Percentiles rank a stretch among this genome's conserved stretches.
phyloP scores from a whole-genome alignment of 2,888 invertebrate genomes.

The Drosophila koepferae region DNA sequence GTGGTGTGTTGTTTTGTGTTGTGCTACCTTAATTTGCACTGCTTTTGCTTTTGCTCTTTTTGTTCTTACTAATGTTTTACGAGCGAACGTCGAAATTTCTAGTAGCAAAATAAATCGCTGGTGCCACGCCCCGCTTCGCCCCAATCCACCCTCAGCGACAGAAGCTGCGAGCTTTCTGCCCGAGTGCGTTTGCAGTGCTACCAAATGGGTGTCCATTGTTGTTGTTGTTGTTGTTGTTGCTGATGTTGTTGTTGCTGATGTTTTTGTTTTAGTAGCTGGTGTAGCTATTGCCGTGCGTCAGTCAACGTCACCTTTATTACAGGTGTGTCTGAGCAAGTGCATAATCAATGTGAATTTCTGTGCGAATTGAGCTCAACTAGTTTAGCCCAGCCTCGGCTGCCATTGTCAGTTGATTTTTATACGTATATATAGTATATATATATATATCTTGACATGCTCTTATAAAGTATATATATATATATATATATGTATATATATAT shows the following conservation, averaged over 20 bases:
- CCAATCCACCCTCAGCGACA: background rate
- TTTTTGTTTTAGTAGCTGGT: constrained; percentile 19
- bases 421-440: background rate
- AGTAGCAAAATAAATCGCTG: constrained; percentile 64
- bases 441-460: constrained; percentile 8
- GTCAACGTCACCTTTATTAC: constrained; percentile 55
- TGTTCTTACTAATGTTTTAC: too few species aligned
- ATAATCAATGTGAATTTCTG: constrained; percentile 69
- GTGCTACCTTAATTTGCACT: constrained; percentile 40
- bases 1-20: constrained; percentile 4
- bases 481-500: constrained; percentile 1
- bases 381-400: constrained; percentile 7
- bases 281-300: constrained; percentile 28
- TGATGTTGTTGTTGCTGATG: background rate
- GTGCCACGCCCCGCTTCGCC: background rate
- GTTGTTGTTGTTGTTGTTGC: background rate
- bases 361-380: constrained; percentile 67
- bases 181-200: constrained; percentile 63
- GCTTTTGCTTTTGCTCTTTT: constrained; percentile 3
- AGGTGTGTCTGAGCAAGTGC: constrained; percentile 68
- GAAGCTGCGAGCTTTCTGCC: constrained; percentile 52
- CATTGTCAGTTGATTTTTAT: constrained; percentile 44
- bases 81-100: constrained; percentile 65
- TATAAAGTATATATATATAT: background rate
- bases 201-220: constrained; percentile 47